Conservation (phyloP, 2,113 vertebrate species). For the Onychorhynchus coronatus region DNA sequence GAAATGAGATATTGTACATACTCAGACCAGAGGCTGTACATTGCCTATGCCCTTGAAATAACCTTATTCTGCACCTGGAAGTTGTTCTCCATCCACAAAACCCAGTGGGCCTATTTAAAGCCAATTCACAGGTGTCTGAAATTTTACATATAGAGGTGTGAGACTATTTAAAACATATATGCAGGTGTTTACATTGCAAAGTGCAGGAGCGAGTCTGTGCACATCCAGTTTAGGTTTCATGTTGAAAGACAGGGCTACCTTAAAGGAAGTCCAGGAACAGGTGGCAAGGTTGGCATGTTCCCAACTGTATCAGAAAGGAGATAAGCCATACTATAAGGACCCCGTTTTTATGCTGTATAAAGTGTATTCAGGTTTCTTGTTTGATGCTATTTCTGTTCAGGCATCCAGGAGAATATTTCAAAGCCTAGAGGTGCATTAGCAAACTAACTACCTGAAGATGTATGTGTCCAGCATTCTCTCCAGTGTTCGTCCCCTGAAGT, state of each 20-base stretch:
- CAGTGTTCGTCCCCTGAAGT: background rate
- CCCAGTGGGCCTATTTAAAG: constrained; percentile 33
- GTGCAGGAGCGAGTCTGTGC: constrained; percentile 7
- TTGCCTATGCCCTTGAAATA: constrained; percentile 44
- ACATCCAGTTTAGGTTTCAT: constrained; percentile 30
- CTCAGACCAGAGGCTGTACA: background rate
- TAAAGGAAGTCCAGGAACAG: constrained; percentile 50
- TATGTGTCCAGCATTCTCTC: background rate
- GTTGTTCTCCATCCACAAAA: constrained; percentile 56
- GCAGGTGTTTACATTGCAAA: constrained; percentile 55
- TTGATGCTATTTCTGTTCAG: background rate
- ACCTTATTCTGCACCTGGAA: constrained; percentile 49
- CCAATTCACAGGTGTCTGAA: constrained; percentile 58
- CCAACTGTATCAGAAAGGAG: background rate
- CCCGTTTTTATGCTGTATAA: background rate
- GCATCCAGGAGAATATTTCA: background rate
- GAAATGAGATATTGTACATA: background rate
- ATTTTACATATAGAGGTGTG: constrained; percentile 59
- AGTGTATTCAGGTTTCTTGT: background rate
- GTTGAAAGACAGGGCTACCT: constrained; percentile 24
- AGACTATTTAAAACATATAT: constrained; percentile 58
- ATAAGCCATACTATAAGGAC: background rate
- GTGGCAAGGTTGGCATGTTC: constrained; percentile 13
- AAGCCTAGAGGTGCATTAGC: background rate
- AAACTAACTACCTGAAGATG: background rate